Base-by-base conservation (phyloP, 2,113 vertebrate genomes). In the Dissostichus mawsoni region DNA sequence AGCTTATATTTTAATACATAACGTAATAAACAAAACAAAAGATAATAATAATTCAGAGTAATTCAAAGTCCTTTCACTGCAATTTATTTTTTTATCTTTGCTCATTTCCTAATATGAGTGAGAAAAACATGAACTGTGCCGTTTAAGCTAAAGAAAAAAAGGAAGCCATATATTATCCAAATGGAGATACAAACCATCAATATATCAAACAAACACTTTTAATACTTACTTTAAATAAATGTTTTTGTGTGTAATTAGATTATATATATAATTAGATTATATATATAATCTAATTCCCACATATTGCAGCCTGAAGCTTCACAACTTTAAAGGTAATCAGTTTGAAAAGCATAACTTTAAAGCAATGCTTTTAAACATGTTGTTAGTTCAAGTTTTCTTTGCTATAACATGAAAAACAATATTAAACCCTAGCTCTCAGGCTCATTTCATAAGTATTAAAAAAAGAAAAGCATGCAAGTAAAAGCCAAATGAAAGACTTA, bases 231-330 rank as follows among this genome's bases (percentile, higher is more conserved):
- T 20, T 23, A 20, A 76, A 75, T 41, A 47, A 47, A 62, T 3
- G 13, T 9, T 47, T 79, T 45, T 58, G 72, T 18, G 16, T 76
- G 17, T 68, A 67, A 71, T 82, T 6, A 59, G 20, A 70, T 62
- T 23, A 59, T 36, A n/a, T 36, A 20, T 41, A 51, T 69, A 13
- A 55, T 33, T 23, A 29, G 25, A 25, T 25, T 3, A 29, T 29
- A 41, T 8, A 41, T 41, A 41, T 41, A 41, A 41, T 41, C 36
- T 41, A 41, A 6, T 41, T 41, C 36, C 36, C 36, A 41, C 8
- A 23, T 17, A 44, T 12, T 67, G 55, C 29, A 50, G 23, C 25
- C 69, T 53, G 12, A 73, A 76, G 64, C 57, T 50, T 65, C n/a
- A 52, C 17, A 59, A 36, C 5, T 52, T 73, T 53, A 73, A 59